phyloP scores from a whole-genome alignment of 2,888 invertebrate genomes.

The Philereme vetulata region DNA sequence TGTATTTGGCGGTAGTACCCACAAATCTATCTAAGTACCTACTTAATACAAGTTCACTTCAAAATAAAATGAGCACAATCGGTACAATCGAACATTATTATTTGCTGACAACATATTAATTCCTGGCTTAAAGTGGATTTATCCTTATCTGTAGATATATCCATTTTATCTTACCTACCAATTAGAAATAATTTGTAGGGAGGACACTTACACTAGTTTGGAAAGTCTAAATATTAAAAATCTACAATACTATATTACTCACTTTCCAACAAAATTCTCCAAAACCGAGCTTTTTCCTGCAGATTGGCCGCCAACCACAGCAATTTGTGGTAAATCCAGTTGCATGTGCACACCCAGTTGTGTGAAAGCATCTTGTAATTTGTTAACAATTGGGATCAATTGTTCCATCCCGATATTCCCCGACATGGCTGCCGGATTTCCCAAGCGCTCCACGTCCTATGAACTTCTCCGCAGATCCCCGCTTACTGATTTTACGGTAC shows the following conservation, averaged over 20 bases:
- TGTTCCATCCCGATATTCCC: constrained; percentile 97
- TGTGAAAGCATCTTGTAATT: constrained; percentile 99
- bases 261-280: constrained; percentile 99
- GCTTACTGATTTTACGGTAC: constrained; percentile 72
- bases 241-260: constrained; percentile 65
- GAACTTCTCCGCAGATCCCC: constrained; percentile 76
- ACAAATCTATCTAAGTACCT: not conserved
- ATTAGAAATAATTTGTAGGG: too few species aligned
- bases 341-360: constrained; percentile 99
- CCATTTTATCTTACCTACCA: too few species aligned
- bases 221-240: not conserved
- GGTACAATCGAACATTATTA: not conserved
- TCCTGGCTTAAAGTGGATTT: too few species aligned
- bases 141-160: too few species aligned
- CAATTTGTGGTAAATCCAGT: constrained; percentile 99
- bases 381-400: constrained; percentile 99
- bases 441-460: constrained; percentile 69
- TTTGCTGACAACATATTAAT: not conserved
- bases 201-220: too few species aligned
- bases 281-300: constrained; percentile 99
- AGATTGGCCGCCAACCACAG: constrained; percentile 99
- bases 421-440: constrained; percentile 83
- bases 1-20: not conserved
- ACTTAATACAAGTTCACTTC: not conserved
- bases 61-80: not conserved